Evolutionary conservation across 1,140 invertebrate species (phyloP).

Genomic region (Nixonia krombeini): DNA sequence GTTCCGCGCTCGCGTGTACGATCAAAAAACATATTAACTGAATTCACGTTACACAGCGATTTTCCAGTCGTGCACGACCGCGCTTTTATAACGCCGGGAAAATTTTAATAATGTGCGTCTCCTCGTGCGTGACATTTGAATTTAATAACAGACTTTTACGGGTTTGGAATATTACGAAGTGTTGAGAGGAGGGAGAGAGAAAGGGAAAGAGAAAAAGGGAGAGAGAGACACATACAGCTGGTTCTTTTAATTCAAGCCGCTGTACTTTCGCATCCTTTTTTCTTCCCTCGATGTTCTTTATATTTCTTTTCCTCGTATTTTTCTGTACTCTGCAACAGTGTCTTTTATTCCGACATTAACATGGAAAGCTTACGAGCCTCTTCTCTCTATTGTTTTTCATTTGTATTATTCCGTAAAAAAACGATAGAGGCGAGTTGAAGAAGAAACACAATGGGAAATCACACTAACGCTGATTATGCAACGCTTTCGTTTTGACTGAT

Average conservation of each 20-base stretch:
- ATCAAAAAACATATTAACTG: slow-evolving; percentile 25
- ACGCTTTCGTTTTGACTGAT: no score
- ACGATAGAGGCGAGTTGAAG: background rate
- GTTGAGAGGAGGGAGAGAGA: background rate
- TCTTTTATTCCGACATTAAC: background rate
- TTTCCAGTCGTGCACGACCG: slow-evolving; percentile 22
- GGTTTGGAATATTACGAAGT: slow-evolving; percentile 49
- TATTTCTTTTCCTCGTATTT: background rate
- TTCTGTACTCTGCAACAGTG: slow-evolving; percentile 1
- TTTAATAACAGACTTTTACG: slow-evolving; percentile 55
- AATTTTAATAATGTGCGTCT: slow-evolving; percentile 51
- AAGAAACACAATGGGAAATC: background rate
- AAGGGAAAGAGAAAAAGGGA: slow-evolving; percentile 6
- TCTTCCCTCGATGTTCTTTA: slow-evolving; percentile 2
- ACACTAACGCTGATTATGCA: background rate
- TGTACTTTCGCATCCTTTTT: slow-evolving; percentile 21
- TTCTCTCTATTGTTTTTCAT: slow-evolving; percentile 17
- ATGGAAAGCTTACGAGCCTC: background rate
- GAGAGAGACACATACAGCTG: slow-evolving; percentile 17
- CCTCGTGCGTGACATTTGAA: slow-evolving; percentile 42
- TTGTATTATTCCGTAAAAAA: background rate
- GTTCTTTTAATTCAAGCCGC: slow-evolving; percentile 41
- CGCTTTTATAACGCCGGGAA: slow-evolving; percentile 28
- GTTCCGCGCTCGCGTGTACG: background rate
- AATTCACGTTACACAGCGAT: slow-evolving; percentile 26